Conservation (phyloP, 1,140 invertebrate species). For the Conus ventricosus region DNA sequence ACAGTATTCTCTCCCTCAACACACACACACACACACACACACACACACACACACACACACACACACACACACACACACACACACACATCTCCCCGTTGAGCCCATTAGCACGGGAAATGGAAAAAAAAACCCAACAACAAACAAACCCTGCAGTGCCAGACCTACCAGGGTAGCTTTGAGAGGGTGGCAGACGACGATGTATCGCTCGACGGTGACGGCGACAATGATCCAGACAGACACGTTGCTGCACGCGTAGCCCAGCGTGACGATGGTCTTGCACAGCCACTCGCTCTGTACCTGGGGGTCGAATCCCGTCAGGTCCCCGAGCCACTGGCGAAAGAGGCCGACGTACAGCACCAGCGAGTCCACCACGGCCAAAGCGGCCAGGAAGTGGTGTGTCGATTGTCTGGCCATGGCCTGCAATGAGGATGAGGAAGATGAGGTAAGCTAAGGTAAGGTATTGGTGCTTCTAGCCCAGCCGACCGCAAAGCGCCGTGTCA, state of each 20-base stretch:
- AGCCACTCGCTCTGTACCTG: conserved; percentile 53
- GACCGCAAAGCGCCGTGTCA: no score
- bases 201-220: conserved; percentile 72
- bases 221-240: conserved; percentile 73
- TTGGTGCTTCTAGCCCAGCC: not conserved
- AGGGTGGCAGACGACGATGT: conserved; percentile 68
- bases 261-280: conserved; percentile 66
- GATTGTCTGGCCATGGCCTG: conserved; percentile 55
- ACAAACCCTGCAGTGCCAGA: not conserved
- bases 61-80: not conserved
- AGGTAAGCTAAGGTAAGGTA: not conserved
- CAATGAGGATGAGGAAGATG: not conserved
- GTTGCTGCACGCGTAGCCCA: conserved; percentile 68
- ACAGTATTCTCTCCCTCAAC: not conserved
- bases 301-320: conserved; percentile 57
- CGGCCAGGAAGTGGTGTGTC: conserved; percentile 67
- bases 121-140: not conserved
- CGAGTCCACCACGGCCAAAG: conserved; percentile 66
- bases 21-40: not conserved
- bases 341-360: conserved; percentile 67
- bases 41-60: not conserved
- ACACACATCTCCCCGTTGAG: not conserved
- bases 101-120: not conserved
- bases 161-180: conserved; percentile 56
- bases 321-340: conserved; percentile 66